Percentiles rank a stretch among this genome's conserved stretches.
phyloP scores from a whole-genome alignment of 1,140 invertebrate species.

The Drosophila watanabei region DNA sequence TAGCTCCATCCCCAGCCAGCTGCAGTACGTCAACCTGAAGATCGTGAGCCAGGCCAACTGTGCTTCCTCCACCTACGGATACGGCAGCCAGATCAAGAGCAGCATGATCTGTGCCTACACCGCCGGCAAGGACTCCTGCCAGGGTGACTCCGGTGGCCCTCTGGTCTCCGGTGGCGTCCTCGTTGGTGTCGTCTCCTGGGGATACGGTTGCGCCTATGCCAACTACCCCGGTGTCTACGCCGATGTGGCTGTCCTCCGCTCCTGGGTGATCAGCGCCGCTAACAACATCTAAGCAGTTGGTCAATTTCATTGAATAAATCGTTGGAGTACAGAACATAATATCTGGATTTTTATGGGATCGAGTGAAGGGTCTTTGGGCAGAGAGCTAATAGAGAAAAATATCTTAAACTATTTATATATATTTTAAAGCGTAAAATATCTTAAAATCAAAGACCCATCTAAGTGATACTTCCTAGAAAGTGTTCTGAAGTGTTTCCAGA shows the following conservation, averaged over 20 bases:
- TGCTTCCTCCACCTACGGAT: constrained; percentile 55
- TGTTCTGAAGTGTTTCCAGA: too few species aligned
- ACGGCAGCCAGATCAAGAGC: constrained; percentile 52
- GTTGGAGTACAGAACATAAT: not conserved
- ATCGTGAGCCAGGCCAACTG: constrained; percentile 58
- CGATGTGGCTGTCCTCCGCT: constrained; percentile 78
- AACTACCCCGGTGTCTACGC: constrained; percentile 88
- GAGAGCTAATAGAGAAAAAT: not conserved
- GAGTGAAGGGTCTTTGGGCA: not conserved
- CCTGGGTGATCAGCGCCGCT: constrained; percentile 58
- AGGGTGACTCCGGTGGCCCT: constrained; percentile 86
- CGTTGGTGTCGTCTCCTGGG: constrained; percentile 89
- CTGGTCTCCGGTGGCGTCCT: constrained; percentile 76
- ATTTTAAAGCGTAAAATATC: too few species aligned
- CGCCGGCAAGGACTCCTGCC: constrained; percentile 71
- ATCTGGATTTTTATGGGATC: not conserved
- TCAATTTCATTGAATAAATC: constrained; percentile 8
- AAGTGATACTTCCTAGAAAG: too few species aligned
- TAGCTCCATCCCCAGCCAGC: constrained; percentile 43
- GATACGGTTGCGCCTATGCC: constrained; percentile 87
- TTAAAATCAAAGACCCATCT: too few species aligned
- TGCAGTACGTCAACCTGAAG: constrained; percentile 66
- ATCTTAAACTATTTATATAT: not conserved
- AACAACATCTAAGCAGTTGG: constrained; percentile 25
- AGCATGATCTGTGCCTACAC: constrained; percentile 86